Conservation (phyloP, 2,888 invertebrate species). For the Tubulanus polymorphus region DNA sequence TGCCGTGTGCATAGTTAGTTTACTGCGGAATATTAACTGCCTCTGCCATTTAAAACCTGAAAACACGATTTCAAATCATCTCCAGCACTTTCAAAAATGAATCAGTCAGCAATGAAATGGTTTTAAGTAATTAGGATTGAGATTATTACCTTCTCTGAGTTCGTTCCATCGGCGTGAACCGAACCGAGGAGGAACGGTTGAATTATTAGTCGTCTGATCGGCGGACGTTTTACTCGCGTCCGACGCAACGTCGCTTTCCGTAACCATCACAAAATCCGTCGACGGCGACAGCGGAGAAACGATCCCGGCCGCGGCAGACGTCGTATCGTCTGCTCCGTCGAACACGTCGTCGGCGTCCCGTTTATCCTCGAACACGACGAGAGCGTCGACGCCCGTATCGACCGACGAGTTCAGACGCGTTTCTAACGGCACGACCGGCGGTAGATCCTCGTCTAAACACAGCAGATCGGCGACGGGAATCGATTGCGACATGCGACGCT, state of each 20-base stretch:
- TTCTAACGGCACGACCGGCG: conserved; percentile 17
- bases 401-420: conserved; percentile 23
- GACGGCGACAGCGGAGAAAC: conserved; percentile 80
- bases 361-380: conserved; percentile 19
- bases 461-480: neutral
- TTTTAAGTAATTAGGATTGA: too few species aligned
- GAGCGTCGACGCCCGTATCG: conserved; percentile 33
- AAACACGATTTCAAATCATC: too few species aligned
- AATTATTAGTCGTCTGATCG: too few species aligned
- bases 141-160: too few species aligned
- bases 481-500: neutral
- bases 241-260: conserved; percentile 48
- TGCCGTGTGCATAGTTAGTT: conserved; percentile 77
- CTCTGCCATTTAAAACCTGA: conserved; percentile 83
- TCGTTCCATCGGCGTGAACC: too few species aligned
- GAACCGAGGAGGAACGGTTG: too few species aligned
- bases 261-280: conserved; percentile 81
- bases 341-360: too few species aligned
- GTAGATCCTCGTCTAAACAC: neutral
- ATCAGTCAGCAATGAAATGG: too few species aligned
- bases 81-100: too few species aligned
- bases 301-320: neutral
- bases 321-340: neutral
- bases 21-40: conserved; percentile 86
- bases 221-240: too few species aligned